Conservation (phyloP, 2,888 invertebrate genomes). For the Tinea semifulvella region DNA sequence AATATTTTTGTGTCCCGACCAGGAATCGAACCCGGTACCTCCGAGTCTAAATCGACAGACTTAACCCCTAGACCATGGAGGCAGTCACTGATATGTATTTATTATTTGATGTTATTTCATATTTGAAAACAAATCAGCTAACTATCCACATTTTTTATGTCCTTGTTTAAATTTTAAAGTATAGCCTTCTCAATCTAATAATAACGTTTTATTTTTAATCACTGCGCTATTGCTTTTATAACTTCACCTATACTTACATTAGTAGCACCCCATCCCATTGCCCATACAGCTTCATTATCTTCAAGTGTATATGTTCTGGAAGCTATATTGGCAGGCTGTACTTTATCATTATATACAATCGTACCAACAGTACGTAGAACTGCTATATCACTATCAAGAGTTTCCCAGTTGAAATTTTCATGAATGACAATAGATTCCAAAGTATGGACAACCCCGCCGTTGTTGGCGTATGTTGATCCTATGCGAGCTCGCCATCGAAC, state of each 20-base stretch:
- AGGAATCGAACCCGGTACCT: too few relatives aligned
- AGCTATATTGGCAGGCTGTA: conserved; percentile 28
- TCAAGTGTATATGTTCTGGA: conserved; percentile 30
- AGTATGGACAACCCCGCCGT: conserved; percentile 14
- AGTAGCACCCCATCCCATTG: conserved; percentile 37
- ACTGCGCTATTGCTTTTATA: too few relatives aligned
- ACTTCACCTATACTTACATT: conserved; percentile 25
- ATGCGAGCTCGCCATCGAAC: conserved; percentile 6
- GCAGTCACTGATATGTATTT: too few relatives aligned
- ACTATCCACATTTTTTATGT: background rate
- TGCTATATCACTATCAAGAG: conserved; percentile 13
- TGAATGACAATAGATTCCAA: background rate
- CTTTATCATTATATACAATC: conserved; percentile 13
- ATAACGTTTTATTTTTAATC: too few relatives aligned
- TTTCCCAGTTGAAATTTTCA: conserved; percentile 12
- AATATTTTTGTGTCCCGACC: too few relatives aligned
- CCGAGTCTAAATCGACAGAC: too few relatives aligned
- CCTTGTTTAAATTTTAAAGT: background rate
- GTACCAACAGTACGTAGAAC: conserved; percentile 10
- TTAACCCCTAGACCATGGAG: too few relatives aligned
- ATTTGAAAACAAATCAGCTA: too few relatives aligned
- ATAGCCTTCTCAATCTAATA: too few relatives aligned
- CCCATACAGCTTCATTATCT: conserved; percentile 34
- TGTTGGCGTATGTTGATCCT: conserved; percentile 15
- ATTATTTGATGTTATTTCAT: too few relatives aligned